Evolutionary conservation across 2,888 invertebrate species (phyloP).

Genomic region (Nasonia oneida): DNA sequence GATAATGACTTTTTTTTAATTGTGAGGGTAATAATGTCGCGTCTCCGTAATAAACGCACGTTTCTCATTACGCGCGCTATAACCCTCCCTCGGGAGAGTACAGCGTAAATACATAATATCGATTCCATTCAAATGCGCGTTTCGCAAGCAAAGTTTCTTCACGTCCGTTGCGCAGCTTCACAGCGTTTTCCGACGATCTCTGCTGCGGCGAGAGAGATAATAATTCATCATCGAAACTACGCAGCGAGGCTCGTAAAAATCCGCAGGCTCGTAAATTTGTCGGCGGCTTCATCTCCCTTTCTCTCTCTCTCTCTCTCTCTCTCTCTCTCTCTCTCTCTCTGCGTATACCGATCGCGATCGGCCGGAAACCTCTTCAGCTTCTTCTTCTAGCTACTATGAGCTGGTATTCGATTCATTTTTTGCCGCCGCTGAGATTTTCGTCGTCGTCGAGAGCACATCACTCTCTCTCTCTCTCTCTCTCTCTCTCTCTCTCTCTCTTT

Average conservation of each 20-base stretch:
- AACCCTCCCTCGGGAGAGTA: background rate
- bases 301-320: background rate
- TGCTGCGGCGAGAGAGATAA: background rate
- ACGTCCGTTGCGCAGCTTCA: background rate
- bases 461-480: background rate
- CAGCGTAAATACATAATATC: background rate
- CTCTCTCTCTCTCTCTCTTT: background rate
- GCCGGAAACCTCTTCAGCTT: background rate
- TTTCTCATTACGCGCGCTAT: too few relatives aligned
- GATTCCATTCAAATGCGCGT: background rate
- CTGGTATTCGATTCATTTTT: too few relatives aligned
- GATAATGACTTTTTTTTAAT: background rate
- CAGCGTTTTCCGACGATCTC: background rate
- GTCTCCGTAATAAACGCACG: too few relatives aligned
- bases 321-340: background rate
- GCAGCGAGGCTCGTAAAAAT: background rate
- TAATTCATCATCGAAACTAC: conserved; percentile 5
- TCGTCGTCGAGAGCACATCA: background rate
- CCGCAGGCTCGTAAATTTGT: background rate
- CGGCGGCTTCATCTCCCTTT: background rate
- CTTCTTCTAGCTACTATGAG: too few relatives aligned
- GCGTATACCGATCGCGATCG: too few relatives aligned
- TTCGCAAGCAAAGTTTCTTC: background rate
- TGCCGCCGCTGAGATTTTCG: background rate
- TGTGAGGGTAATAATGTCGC: background rate